Base-by-base conservation (phyloP, 2,888 invertebrate species). In the Priapulus caudatus region DNA sequence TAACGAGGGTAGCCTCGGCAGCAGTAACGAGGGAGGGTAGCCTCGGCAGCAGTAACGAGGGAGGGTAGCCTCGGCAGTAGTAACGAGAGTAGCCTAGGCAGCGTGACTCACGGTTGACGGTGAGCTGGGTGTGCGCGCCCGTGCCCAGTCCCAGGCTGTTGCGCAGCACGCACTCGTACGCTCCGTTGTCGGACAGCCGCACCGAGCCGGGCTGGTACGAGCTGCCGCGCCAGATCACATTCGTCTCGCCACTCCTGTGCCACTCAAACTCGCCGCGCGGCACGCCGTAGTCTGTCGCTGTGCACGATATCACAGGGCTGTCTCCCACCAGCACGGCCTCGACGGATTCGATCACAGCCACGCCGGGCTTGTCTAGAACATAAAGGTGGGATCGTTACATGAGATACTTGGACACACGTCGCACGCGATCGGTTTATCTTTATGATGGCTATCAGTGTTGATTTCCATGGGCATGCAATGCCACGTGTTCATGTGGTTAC, bases 91-190 rank as follows among this genome's bases (percentile, higher is more conserved):
- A n/a, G n/a, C n/a, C n/a, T n/a, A n/a, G n/a, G n/a, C n/a, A n/a
- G n/a, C n/a, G n/a, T 33, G n/a, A 33, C 33, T 33, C n/a, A 33
- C 33, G 33, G 33, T 33, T 33, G 10, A 33, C 33, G 33, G n/a
- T n/a, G n/a, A 33, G 33, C n/a, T 10, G 10, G 10, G n/a, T n/a
- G 33, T 10, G 10, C 10, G 10, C 33, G 10, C 10, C 10, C n/a
- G 33, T 33, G 10, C 33, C 33, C 10, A n/a, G 10, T 10, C 33
- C 33, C 10, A 33, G 10, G n/a, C 33, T 33, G 33, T 33, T 33
- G 10, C 33, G 10, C 33, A 33, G 10, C n/a, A 33, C 10, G 33
- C 33, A 33, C n/a, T 33, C 33, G n/a, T 33, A 33, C 10, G n/a
- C 33, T 10, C 33, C 33, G n/a, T 33, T 33, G n/a, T 33, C 33